Base-by-base conservation (phyloP, 1,140 invertebrate species). In the Bombus soroeensis region DNA sequence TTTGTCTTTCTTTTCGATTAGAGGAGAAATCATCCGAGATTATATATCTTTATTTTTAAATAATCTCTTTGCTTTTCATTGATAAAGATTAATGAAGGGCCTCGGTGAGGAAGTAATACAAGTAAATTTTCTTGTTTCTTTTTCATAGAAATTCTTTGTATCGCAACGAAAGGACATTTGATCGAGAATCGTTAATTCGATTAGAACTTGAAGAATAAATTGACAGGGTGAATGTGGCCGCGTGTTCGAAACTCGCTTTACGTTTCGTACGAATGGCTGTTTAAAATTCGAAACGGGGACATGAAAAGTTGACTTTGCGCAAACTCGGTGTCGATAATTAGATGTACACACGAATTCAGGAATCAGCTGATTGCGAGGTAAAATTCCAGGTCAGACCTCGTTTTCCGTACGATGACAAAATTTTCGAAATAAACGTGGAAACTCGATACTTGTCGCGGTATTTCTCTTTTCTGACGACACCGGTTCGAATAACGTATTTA, bases 121-220 rank as follows among this genome's bases (percentile, higher is more conserved):
- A 53, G 47, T 22, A 22, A 53, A 22, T 62, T n/a, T n/a, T 13
- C 12, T n/a, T 62, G 9, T 3, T 25, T 25, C 25, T 10, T 66
- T 22, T 6, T 32, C 32, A 22, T 22, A 39, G 10, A 71, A 28
- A 71, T 28, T 25, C 25, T 2, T 2, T 3, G 12, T n/a, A 10
- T 34, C 28, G 32, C 5, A 12, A 53, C 32, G 13, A n/a, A 37
- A 28, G 43, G 5, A 70, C 25, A 39, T 53, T 70, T n/a, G 47
- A 87, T 89, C 68, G 66, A 43, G 62, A 87, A 84, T 83, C 86
- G 77, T 74, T 89, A 88, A 91, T 89, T 87, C 83, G 88, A 90
- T 91, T 90, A 88, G 83, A 83, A 90, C 71, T 90, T 87, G 41
- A 78, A 37, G 79, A 83, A 87, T 91, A 89, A 89, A 91, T 81